phyloP scores from a whole-genome alignment of 2,888 invertebrate genomes.

The Drosophila mercatorum region DNA sequence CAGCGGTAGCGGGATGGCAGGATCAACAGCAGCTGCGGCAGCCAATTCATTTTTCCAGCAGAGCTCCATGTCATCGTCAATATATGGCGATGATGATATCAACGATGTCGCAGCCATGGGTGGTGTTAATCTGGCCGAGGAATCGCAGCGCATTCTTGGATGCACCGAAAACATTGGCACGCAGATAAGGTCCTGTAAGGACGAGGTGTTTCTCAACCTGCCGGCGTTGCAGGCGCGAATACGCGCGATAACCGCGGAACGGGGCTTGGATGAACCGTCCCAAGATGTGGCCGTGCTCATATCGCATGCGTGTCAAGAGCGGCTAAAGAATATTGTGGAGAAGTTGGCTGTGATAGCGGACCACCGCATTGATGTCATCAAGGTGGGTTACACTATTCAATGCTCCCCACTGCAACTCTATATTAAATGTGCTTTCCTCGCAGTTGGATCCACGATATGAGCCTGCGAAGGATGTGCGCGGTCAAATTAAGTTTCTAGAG shows the following conservation, averaged over 20 bases:
- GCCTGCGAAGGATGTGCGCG: conserved; percentile 93
- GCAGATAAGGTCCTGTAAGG: conserved; percentile 95
- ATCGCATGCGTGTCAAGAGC: conserved; percentile 97
- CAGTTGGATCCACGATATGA: conserved; percentile 95
- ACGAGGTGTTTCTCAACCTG: conserved; percentile 94
- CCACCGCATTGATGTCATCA: conserved; percentile 96
- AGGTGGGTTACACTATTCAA: conserved; percentile 86
- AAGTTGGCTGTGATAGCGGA: conserved; percentile 96
- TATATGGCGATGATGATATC: conserved; percentile 96
- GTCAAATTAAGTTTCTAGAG: conserved; percentile 98
- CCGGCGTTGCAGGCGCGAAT: conserved; percentile 91
- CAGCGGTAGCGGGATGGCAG: conserved; percentile 49
- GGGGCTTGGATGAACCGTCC: conserved; percentile 92
- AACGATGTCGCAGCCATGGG: conserved; percentile 99
- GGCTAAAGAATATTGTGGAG: conserved; percentile 95
- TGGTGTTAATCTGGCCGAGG: conserved; percentile 98
- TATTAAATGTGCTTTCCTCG: conserved; percentile 31
- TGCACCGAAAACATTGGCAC: conserved; percentile 95
- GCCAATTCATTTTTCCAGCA: conserved; percentile 86
- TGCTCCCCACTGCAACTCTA: neutral
- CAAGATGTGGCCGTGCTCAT: conserved; percentile 95
- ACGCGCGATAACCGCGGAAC: conserved; percentile 89
- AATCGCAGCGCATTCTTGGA: conserved; percentile 96
- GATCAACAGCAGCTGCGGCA: conserved; percentile 74
- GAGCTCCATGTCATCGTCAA: conserved; percentile 85